Conservation (phyloP, 2,113 vertebrate species). For the Trematocara unimaculatum region DNA sequence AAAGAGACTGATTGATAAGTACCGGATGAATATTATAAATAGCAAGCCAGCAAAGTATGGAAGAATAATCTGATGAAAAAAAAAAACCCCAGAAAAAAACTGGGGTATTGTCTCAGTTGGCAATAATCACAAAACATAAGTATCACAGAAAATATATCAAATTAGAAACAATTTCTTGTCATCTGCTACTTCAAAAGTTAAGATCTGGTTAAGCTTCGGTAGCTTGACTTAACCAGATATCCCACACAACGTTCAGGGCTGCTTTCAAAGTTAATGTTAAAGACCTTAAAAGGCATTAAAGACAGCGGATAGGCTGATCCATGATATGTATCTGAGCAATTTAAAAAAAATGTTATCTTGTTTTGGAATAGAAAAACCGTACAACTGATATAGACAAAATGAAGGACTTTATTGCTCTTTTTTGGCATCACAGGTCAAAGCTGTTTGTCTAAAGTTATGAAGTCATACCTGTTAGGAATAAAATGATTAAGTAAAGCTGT, state of each 20-base stretch:
- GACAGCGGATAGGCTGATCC: neutral
- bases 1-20: neutral
- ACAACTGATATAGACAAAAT: neutral
- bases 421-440: neutral
- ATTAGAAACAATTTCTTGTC: neutral
- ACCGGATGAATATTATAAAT: neutral
- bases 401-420: neutral
- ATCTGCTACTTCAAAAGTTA: neutral
- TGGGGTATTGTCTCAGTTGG: neutral
- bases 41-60: neutral
- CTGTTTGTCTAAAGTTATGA: neutral
- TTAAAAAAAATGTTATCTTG: accelerated
- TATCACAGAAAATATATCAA: neutral
- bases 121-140: neutral
- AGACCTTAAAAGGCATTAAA: neutral
- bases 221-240: neutral
- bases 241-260: neutral
- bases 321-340: neutral
- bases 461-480: neutral
- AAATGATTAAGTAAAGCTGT: neutral
- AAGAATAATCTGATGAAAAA: neutral
- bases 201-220: neutral
- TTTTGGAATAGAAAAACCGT: neutral
- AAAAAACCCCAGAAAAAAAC: accelerated
- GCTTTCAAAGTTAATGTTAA: neutral